phyloP scores from a whole-genome alignment of 2,113 vertebrate genomes.

The Amblyopsis rosae region DNA sequence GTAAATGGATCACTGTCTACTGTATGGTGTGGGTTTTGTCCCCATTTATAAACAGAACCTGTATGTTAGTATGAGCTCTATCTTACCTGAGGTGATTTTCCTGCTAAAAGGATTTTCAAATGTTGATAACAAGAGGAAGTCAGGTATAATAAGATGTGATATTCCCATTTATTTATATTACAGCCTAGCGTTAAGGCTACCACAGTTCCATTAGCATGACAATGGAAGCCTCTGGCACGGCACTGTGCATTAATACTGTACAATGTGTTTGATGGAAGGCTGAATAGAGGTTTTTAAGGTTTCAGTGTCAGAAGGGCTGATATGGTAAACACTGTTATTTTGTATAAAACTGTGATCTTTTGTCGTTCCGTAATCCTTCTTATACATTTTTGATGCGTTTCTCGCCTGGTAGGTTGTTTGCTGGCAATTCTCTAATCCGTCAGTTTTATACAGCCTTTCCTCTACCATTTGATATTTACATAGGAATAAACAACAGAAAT shows the following conservation, averaged over 20 bases:
- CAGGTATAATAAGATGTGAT: slow-evolving; percentile 65
- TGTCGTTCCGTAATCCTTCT: slow-evolving; percentile 16
- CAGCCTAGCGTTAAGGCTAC: slow-evolving; percentile 50
- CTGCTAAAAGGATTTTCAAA: slow-evolving; percentile 39
- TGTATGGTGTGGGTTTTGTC: slow-evolving; percentile 50
- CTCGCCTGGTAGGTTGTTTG: slow-evolving; percentile 21
- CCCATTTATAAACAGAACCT: slow-evolving; percentile 37
- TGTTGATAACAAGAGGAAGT: slow-evolving; percentile 60
- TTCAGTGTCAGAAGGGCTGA: slow-evolving; percentile 31
- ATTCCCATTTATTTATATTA: slow-evolving; percentile 73
- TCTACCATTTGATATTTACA: too few relatives aligned
- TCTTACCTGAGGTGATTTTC: slow-evolving; percentile 58
- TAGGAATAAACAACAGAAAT: too few relatives aligned
- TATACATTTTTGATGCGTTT: slow-evolving; percentile 14
- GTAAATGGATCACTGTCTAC: slow-evolving; percentile 15
- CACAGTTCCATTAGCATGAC: slow-evolving; percentile 72
- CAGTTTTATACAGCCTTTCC: neutral
- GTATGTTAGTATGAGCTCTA: slow-evolving; percentile 46
- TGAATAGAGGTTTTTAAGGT: slow-evolving; percentile 50
- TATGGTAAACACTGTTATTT: slow-evolving; percentile 2
- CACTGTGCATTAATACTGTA: slow-evolving; percentile 39
- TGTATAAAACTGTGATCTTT: slow-evolving; percentile 21
- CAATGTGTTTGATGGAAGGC: slow-evolving; percentile 61
- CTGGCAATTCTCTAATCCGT: neutral
- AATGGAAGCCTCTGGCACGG: slow-evolving; percentile 71